These are phyloP conservation scores for Micropterix aruncella DNA, from an alignment of 2,888 invertebrate species.

Conservation along the genomic window DNA sequence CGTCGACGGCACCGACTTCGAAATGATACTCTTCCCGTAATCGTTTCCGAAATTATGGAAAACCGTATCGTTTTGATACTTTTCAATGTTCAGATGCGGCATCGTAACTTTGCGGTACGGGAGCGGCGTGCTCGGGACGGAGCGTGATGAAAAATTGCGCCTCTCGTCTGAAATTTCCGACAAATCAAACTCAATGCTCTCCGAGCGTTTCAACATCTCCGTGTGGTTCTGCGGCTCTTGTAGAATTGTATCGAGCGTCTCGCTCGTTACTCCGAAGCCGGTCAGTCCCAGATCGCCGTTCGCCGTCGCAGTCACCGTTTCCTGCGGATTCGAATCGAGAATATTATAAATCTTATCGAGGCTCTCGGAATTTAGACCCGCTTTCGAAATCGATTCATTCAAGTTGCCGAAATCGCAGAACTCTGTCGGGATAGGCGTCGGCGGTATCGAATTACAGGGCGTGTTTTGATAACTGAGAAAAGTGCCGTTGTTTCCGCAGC, in stretches of 20 bases:
- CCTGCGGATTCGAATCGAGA: constrained; percentile 32
- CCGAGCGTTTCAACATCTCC: constrained; percentile 30
- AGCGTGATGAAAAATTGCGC: constrained; percentile 42
- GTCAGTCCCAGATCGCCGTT: constrained; percentile 28
- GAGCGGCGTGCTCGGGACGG: constrained; percentile 54
- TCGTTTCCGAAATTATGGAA: constrained; percentile 24
- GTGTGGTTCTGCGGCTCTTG: constrained; percentile 13
- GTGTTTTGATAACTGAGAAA: constrained; percentile 34
- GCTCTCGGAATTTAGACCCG: constrained; percentile 42
- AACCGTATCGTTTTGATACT: constrained; percentile 19
- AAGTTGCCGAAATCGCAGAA: constrained; percentile 56
- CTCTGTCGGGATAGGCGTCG: constrained; percentile 56
- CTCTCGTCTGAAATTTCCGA: constrained; percentile 26
- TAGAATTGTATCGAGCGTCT: not conserved
- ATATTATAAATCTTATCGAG: constrained; percentile 52
- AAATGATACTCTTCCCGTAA: constrained; percentile 37
- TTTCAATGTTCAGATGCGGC: constrained; percentile 27
- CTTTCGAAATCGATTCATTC: constrained; percentile 32
- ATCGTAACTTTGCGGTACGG: constrained; percentile 33
- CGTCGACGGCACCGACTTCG: constrained; percentile 67
- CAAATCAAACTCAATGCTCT: constrained; percentile 32
- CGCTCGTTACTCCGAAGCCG: constrained; percentile 17
- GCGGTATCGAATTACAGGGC: constrained; percentile 49
- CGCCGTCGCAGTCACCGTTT: constrained; percentile 17
- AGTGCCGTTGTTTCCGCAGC: constrained; percentile 10